phyloP scores from a whole-genome alignment of 2,888 invertebrate species.

The Chymomyza caudatula region DNA sequence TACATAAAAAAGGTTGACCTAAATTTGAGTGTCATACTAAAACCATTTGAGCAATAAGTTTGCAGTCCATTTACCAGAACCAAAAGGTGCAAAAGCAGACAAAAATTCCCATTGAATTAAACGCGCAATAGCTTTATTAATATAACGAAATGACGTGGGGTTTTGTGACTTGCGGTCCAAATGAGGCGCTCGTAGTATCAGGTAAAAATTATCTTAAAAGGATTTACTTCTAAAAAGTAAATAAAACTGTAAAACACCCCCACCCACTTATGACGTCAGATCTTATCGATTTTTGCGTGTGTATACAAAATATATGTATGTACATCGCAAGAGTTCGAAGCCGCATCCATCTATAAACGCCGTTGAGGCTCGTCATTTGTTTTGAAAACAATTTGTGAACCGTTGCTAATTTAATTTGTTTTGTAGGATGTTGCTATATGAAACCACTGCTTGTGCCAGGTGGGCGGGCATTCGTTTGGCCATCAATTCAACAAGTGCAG shows the following conservation, averaged over 20 bases:
- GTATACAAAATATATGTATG: conserved; percentile 41
- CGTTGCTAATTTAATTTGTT: conserved; percentile 7
- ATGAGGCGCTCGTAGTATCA: conserved; percentile 95
- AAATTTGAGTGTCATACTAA: not conserved
- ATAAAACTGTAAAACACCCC: conserved; percentile 27
- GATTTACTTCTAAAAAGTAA: not conserved
- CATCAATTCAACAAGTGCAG: conserved; percentile 91
- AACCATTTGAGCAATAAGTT: not conserved
- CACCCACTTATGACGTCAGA: conserved; percentile 65
- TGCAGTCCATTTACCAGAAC: not conserved
- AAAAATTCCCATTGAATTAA: not conserved
- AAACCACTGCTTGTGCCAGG: conserved; percentile 96
- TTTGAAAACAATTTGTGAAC: conserved; percentile 32
- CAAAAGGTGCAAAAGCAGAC: not conserved
- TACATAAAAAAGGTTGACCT: not conserved
- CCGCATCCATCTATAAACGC: conserved; percentile 45
- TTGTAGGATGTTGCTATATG: conserved; percentile 94
- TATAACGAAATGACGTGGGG: conserved; percentile 85
- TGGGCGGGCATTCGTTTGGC: conserved; percentile 98
- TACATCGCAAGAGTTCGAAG: conserved; percentile 32
- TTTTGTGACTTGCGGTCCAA: conserved; percentile 96
- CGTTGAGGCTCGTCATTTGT: conserved; percentile 29
- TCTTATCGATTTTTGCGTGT: conserved; percentile 57
- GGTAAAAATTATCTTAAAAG: conserved; percentile 80
- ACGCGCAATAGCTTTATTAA: not conserved